Evolutionary conservation across 2,797 vertebrate species (phyloP).

Genomic region (Microctenopoma lineatum): DNA sequence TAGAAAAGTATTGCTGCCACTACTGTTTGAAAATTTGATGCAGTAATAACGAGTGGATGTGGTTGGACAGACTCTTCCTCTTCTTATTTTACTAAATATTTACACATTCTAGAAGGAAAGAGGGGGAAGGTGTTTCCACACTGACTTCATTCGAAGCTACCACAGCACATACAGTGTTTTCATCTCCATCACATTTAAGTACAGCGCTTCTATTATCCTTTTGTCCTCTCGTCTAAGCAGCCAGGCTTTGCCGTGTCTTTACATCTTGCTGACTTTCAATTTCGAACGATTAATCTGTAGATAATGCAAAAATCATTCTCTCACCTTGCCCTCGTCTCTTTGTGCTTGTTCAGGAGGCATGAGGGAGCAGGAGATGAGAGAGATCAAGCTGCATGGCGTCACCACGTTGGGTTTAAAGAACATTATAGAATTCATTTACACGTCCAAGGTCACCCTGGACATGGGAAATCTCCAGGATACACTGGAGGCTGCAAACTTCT

Average conservation of each 20-base stretch:
- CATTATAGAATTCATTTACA: conserved; percentile 88
- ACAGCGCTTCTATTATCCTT: neutral
- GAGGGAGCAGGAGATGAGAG: conserved; percentile 85
- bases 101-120: neutral
- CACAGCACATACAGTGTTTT: neutral
- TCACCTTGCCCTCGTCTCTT: conserved; percentile 41
- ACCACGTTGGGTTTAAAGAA: conserved; percentile 83
- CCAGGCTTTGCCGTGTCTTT: conserved; percentile 3
- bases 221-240: neutral
- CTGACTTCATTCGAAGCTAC: neutral
- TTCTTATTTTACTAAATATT: neutral
- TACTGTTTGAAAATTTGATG: too few species aligned
- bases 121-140: neutral
- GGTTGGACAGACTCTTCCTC: too few species aligned
- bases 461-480: conserved; percentile 85
- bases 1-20: too few species aligned
- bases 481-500: conserved; percentile 86
- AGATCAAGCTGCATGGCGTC: conserved; percentile 87
- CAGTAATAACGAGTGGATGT: too few species aligned
- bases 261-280: conserved; percentile 18
- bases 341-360: conserved; percentile 80
- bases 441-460: conserved; percentile 80
- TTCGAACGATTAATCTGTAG: conserved; percentile 17
- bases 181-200: neutral
- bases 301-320: conserved; percentile 13